These are phyloP conservation scores for Danio kyathit DNA, from an alignment of 2,797 vertebrate species.

Conservation along the genomic window DNA sequence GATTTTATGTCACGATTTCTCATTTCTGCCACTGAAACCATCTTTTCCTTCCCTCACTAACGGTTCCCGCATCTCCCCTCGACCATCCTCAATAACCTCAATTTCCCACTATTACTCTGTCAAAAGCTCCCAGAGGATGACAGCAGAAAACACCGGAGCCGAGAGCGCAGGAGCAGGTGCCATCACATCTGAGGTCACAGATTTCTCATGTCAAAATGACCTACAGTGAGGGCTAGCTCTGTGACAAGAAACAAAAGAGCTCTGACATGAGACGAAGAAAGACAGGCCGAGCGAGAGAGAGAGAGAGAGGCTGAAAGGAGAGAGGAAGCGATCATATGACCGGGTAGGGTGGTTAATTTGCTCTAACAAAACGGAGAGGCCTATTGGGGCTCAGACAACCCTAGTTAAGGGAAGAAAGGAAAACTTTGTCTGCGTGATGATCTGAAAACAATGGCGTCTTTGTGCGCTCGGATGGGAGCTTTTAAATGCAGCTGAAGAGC, in stretches of 20 bases:
- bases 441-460: constrained; percentile 51
- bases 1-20: constrained; percentile 26
- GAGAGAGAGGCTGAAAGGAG: constrained; percentile 24
- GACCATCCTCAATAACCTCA: constrained; percentile 47
- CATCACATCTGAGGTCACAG: constrained; percentile 47
- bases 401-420: constrained; percentile 44
- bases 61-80: constrained; percentile 24
- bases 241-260: constrained; percentile 46
- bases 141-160: constrained; percentile 9
- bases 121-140: constrained; percentile 47
- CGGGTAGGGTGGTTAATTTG: constrained; percentile 44
- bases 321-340: constrained; percentile 39
- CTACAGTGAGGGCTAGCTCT: constrained; percentile 35
- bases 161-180: constrained; percentile 42
- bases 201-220: constrained; percentile 53
- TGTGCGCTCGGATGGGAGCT: constrained; percentile 36
- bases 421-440: constrained; percentile 50
- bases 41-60: constrained; percentile 21
- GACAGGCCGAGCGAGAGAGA: background rate
- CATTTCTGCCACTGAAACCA: constrained; percentile 36
- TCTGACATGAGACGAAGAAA: constrained; percentile 19
- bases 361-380: constrained; percentile 45
- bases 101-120: constrained; percentile 48
- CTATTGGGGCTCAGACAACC: constrained; percentile 42
- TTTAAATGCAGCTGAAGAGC: constrained; percentile 48